Percentiles rank a stretch among this genome's conserved stretches.
Conservation (phyloP, 2,888 invertebrate species). For the Tetropium fuscum region DNA sequence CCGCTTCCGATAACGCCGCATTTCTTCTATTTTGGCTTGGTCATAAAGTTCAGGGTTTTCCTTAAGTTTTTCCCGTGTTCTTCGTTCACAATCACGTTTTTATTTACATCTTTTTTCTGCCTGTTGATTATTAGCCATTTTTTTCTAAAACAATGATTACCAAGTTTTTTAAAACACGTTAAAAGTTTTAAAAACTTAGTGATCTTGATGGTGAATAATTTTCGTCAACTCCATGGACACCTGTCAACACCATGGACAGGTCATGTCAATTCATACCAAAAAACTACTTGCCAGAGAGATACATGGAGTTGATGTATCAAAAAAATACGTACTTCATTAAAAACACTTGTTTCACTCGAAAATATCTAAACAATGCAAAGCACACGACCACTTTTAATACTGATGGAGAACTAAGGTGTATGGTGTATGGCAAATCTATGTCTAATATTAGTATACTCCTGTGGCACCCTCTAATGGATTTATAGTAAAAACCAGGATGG, state of each 20-base stretch:
- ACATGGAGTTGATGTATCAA: neutral
- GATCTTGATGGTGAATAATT: no score
- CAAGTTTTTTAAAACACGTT: neutral
- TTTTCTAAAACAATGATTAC: neutral
- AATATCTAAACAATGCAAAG: conserved; percentile 8
- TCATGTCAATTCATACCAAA: neutral
- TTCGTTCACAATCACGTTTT: neutral
- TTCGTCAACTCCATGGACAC: neutral
- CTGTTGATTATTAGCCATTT: neutral
- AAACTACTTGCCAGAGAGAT: neutral
- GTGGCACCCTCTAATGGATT: neutral
- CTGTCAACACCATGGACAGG: neutral
- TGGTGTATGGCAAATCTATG: neutral
- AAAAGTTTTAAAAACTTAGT: no score
- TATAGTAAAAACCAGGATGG: neutral
- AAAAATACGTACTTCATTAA: conserved; percentile 9
- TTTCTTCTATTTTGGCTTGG: no score
- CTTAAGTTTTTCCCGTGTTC: neutral
- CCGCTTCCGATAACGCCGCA: no score
- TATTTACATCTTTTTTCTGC: neutral
- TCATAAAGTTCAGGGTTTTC: no score
- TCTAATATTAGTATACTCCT: conserved; percentile 5
- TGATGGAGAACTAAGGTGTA: conserved; percentile 6
- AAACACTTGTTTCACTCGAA: conserved; percentile 13
- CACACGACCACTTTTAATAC: conserved; percentile 6